phyloP scores from a whole-genome alignment of 2,797 vertebrate species.

The Eurystomus glaucurus region DNA sequence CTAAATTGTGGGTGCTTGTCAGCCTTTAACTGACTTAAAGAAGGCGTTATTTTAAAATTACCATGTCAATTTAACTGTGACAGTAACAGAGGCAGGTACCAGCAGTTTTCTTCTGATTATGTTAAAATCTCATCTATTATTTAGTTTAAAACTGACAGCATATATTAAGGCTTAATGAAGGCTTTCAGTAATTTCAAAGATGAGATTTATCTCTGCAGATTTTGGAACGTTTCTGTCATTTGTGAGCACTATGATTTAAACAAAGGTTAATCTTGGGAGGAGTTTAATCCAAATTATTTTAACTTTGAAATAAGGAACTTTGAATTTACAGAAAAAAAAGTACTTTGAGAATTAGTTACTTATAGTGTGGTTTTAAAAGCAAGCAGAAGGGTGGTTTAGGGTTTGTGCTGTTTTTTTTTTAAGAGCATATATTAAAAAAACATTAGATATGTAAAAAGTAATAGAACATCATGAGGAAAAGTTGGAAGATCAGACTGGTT shows the following conservation, averaged over 20 bases:
- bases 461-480: neutral
- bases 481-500: neutral
- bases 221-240: slow-evolving; percentile 71
- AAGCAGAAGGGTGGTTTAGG: neutral
- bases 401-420: neutral
- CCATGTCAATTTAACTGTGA: slow-evolving; percentile 86
- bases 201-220: slow-evolving; percentile 83
- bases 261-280: slow-evolving; percentile 76
- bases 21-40: slow-evolving; percentile 72
- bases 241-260: slow-evolving; percentile 67
- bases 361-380: neutral
- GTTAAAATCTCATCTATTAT: slow-evolving; percentile 90
- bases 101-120: slow-evolving; percentile 87
- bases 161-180: slow-evolving; percentile 88
- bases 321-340: neutral
- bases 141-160: slow-evolving; percentile 89
- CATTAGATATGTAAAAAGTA: neutral
- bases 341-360: neutral
- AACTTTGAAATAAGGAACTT: slow-evolving; percentile 60
- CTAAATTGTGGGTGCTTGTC: slow-evolving; percentile 68
- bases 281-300: slow-evolving; percentile 73
- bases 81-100: slow-evolving; percentile 83
- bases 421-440: neutral
- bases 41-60: slow-evolving; percentile 82
- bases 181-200: slow-evolving; percentile 85